A percentile compares a stretch with the other conserved stretches of the same genome.
These are phyloP conservation scores for Harmothoe impar DNA, from an alignment of 2,888 invertebrate species.

Conservation along the genomic window DNA sequence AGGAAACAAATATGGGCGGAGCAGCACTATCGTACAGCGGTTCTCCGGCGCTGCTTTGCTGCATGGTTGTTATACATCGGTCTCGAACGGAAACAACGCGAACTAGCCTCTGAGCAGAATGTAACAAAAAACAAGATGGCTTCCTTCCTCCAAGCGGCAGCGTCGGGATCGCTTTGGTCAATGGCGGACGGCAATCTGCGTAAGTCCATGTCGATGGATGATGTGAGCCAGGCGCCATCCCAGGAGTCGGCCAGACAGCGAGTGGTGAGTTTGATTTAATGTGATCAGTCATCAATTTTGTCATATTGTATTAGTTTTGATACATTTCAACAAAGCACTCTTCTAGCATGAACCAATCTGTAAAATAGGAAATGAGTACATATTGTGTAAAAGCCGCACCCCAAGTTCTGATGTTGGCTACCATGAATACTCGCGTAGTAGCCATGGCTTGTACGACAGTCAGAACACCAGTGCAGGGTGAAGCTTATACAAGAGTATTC, in stretches of 20 bases:
- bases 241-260: slow-evolving; percentile 9
- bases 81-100: slow-evolving; percentile 74
- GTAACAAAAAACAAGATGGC: slow-evolving; percentile 80
- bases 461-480: too few species aligned
- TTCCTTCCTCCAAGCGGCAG: slow-evolving; percentile 74
- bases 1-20: slow-evolving; percentile 79
- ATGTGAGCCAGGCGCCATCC: background rate
- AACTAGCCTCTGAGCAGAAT: slow-evolving; percentile 75
- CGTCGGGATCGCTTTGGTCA: slow-evolving; percentile 17
- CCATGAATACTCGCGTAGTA: too few species aligned
- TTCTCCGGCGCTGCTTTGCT: slow-evolving; percentile 74
- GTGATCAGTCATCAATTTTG: too few species aligned
- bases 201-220: slow-evolving; percentile 43
- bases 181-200: slow-evolving; percentile 2
- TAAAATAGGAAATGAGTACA: too few species aligned
- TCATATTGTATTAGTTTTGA: too few species aligned
- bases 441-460: too few species aligned
- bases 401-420: too few species aligned
- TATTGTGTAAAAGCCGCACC: too few species aligned
- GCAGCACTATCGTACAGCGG: slow-evolving; percentile 72
- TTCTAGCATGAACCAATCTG: too few species aligned
- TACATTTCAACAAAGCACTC: too few species aligned
- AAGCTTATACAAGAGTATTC: too few species aligned
- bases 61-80: slow-evolving; percentile 79
- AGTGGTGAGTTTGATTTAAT: slow-evolving; percentile 9